Conservation (phyloP, 2,797 vertebrate species). For the Gambusia yucatana region DNA sequence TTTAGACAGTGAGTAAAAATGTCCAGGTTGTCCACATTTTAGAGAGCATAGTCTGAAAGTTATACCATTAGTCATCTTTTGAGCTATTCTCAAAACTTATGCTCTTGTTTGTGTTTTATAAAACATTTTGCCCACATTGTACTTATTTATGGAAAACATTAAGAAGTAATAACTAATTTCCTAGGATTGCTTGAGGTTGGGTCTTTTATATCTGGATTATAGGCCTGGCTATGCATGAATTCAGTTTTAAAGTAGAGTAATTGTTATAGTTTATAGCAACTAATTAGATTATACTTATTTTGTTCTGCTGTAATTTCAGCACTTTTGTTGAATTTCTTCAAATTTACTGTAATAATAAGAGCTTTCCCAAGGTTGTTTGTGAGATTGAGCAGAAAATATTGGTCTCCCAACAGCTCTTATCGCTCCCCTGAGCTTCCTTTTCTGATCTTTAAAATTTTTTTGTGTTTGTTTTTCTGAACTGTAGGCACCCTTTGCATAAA, state of each 20-base stretch:
- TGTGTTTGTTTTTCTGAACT: background rate
- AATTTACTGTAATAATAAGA: background rate
- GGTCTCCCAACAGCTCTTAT: background rate
- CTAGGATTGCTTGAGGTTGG: background rate
- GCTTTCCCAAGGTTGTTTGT: background rate
- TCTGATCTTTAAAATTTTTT: background rate
- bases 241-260: background rate
- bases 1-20: background rate
- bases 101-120: background rate
- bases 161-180: background rate
- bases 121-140: background rate
- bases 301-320: background rate
- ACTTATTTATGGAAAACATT: background rate
- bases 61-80: background rate
- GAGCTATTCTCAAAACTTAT: background rate
- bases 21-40: background rate
- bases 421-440: background rate
- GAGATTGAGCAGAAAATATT: background rate
- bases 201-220: background rate
- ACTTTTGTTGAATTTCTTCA: background rate
- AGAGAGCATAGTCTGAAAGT: background rate
- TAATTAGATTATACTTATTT: too few relatives aligned
- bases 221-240: background rate
- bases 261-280: background rate
- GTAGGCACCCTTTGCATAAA: background rate